A percentile compares a stretch with the other conserved stretches of the same genome.
phyloP scores from a whole-genome alignment of 1,140 invertebrate genomes.

The fruit fly (Drosophila melanogaster) region Release_6_plus_ISO1_MT NT_033777.3:25004501-25005000 shows the following conservation, averaged over 20 bases:
- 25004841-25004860: slow-evolving; percentile 25
- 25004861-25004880: slow-evolving; percentile 41
- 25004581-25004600: slow-evolving; percentile 39
- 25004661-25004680: not conserved
- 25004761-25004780: slow-evolving; percentile 47
- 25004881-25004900: slow-evolving; percentile 3
- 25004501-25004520: slow-evolving; percentile 11
- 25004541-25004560: slow-evolving; percentile 14
- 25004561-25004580: slow-evolving; percentile 10
- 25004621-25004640: slow-evolving; percentile 76
- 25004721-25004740: slow-evolving; percentile 54
- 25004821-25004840: slow-evolving; percentile 72
- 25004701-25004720: not conserved
- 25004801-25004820: slow-evolving; percentile 46
- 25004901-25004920: not conserved
- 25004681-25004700: not conserved
- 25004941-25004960: too few relatives aligned
- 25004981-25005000: too few relatives aligned
- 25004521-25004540: not conserved
- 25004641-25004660: slow-evolving; percentile 27
- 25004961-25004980: too few relatives aligned
- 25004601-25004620: slow-evolving; percentile 47
- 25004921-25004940: too few relatives aligned
- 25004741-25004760: slow-evolving; percentile 39
- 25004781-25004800: slow-evolving; percentile 34